Percentiles rank a stretch among this genome's conserved stretches.
Evolutionary conservation across 2,888 invertebrate genomes (phyloP).

Genomic region (Lamellibrachia columna): DNA sequence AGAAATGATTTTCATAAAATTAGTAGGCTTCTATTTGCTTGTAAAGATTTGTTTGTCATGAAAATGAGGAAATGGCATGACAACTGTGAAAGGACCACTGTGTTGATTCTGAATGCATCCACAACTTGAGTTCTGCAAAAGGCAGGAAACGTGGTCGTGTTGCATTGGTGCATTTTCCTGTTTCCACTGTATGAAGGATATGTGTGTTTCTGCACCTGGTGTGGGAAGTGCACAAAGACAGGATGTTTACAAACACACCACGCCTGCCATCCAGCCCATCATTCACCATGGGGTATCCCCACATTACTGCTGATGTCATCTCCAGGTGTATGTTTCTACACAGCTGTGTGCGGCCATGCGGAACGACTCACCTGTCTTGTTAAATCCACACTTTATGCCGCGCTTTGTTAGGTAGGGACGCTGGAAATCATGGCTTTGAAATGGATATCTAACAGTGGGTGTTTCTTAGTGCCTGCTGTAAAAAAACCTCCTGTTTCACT

Average conservation of each 20-base stretch:
- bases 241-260: conserved; percentile 12
- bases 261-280: background rate
- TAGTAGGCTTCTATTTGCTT: background rate
- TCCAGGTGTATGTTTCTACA: background rate
- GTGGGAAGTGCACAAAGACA: background rate
- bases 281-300: background rate
- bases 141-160: background rate
- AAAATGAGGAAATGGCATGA: background rate
- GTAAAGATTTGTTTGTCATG: background rate
- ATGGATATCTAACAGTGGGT: conserved; percentile 5
- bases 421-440: background rate
- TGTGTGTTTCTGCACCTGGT: background rate
- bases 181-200: background rate
- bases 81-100: background rate
- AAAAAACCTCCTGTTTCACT: background rate
- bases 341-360: background rate
- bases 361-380: background rate
- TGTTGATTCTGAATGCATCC: background rate
- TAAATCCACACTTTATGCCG: background rate
- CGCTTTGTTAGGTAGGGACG: background rate
- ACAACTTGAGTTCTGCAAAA: background rate
- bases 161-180: background rate
- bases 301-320: conserved; percentile 16
- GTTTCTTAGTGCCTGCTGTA: background rate
- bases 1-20: background rate